These are phyloP conservation scores for Ageneiosus marmoratus DNA, from an alignment of 2,113 vertebrate genomes.

Conservation along the genomic window DNA sequence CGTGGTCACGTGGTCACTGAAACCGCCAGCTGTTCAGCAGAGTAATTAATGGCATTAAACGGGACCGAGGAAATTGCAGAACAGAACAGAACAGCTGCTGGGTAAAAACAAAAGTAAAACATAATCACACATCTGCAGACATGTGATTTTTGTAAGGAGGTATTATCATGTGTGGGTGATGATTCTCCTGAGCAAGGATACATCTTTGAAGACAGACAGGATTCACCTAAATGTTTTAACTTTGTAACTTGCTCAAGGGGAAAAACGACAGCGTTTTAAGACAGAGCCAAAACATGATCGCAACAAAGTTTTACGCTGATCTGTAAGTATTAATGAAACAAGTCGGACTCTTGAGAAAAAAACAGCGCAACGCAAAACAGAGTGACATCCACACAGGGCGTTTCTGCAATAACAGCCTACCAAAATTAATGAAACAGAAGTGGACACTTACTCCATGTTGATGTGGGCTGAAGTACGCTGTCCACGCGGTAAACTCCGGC, in stretches of 20 bases:
- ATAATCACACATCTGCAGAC: not conserved
- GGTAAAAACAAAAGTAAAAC: not conserved
- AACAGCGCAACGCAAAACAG: not conserved
- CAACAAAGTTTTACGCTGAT: not conserved
- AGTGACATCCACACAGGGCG: not conserved
- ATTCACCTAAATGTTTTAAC: not conserved
- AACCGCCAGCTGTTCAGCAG: not conserved
- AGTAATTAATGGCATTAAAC: constrained; percentile 7
- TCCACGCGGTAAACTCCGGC: constrained; percentile 46
- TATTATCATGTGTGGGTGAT: not conserved
- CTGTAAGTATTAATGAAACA: not conserved
- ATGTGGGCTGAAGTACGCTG: constrained; percentile 39
- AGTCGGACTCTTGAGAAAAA: not conserved
- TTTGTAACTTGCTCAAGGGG: not conserved
- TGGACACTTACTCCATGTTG: constrained; percentile 77
- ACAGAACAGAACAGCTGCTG: not conserved
- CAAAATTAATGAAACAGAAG: constrained; percentile 27
- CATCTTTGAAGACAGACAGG: not conserved
- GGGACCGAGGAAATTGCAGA: not conserved
- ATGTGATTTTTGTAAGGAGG: not conserved
- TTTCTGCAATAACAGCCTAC: not conserved
- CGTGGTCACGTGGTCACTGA: constrained; percentile 21
- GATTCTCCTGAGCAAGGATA: not conserved
- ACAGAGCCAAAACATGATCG: not conserved
- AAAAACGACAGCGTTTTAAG: not conserved